Conservation (phyloP, 2,113 vertebrate genomes). For the Scatophagus argus region DNA sequence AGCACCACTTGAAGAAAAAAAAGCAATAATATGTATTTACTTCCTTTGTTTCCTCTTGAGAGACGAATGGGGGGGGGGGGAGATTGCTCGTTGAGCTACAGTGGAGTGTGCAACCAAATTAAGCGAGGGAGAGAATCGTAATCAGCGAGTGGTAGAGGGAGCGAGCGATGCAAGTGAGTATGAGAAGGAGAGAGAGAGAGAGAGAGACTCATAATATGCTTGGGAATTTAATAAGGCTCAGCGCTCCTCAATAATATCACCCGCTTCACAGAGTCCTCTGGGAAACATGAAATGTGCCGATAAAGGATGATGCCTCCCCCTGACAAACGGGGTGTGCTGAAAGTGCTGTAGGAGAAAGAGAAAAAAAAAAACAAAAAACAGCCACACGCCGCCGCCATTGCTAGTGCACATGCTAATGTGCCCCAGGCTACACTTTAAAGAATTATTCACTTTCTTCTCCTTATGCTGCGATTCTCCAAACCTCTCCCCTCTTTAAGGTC, state of each 20-base stretch:
- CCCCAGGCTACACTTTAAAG: constrained; percentile 74
- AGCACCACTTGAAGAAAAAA: constrained; percentile 36
- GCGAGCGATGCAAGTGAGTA: constrained; percentile 44
- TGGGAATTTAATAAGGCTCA: constrained; percentile 87
- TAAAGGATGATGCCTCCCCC: constrained; percentile 80
- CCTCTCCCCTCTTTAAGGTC: constrained; percentile 67
- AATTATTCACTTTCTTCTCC: constrained; percentile 71
- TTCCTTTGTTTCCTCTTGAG: constrained; percentile 69
- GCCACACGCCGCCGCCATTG: constrained; percentile 38
- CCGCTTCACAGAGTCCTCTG: constrained; percentile 81
- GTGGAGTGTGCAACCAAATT: constrained; percentile 68
- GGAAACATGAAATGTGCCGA: constrained; percentile 82
- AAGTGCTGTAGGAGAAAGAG: constrained; percentile 49
- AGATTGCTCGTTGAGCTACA: constrained; percentile 44
- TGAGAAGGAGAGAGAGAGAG: constrained; percentile 60
- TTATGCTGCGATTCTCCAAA: constrained; percentile 66
- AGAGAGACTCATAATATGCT: constrained; percentile 81
- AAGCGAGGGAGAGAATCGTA: constrained; percentile 67
- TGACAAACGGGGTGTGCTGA: constrained; percentile 76
- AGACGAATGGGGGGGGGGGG: constrained; percentile 1
- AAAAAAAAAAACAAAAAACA: constrained; percentile 30
- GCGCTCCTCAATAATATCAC: constrained; percentile 83
- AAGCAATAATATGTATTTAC: constrained; percentile 77
- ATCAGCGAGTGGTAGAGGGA: constrained; percentile 54
- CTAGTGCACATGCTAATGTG: constrained; percentile 68